Evolutionary conservation across 2,888 invertebrate genomes (phyloP).

Genomic region (Nasonia oneida): DNA sequence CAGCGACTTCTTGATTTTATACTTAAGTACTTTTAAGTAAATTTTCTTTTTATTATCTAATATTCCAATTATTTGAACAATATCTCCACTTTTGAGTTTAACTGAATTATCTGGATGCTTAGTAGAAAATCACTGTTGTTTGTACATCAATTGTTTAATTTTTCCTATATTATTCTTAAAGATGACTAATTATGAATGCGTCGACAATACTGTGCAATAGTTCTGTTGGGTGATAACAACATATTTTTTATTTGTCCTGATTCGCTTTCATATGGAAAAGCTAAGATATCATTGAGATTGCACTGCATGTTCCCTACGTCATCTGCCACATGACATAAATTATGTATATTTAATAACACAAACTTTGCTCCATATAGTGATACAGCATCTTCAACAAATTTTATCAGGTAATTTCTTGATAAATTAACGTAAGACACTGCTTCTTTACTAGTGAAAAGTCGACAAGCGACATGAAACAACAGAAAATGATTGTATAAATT

Average conservation of each 20-base stretch:
- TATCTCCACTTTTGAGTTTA: background rate
- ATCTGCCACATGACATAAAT: slow-evolving; percentile 11
- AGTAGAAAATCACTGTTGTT: background rate
- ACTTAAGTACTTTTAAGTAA: too few relatives aligned
- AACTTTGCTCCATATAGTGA: slow-evolving; percentile 2
- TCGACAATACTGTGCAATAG: background rate
- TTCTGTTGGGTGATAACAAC: background rate
- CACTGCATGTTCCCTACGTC: background rate
- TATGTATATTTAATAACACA: slow-evolving; percentile 15
- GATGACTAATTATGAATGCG: background rate
- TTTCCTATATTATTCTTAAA: background rate
- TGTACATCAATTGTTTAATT: background rate
- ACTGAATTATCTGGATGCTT: slow-evolving; percentile 17
- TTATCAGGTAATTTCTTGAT: background rate
- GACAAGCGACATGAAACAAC: background rate
- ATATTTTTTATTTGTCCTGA: background rate
- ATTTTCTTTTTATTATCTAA: too few relatives aligned
- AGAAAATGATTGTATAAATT: slow-evolving; percentile 7
- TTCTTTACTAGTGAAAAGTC: background rate
- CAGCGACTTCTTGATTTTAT: background rate
- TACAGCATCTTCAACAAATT: slow-evolving; percentile 14
- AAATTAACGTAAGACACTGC: background rate
- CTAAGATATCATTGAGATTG: slow-evolving; percentile 10
- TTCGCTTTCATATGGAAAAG: slow-evolving; percentile 15
- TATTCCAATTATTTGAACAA: background rate